Evolutionary conservation across 2,113 vertebrate genomes (phyloP).

Genomic region (Tychaedon coryphoeus): DNA sequence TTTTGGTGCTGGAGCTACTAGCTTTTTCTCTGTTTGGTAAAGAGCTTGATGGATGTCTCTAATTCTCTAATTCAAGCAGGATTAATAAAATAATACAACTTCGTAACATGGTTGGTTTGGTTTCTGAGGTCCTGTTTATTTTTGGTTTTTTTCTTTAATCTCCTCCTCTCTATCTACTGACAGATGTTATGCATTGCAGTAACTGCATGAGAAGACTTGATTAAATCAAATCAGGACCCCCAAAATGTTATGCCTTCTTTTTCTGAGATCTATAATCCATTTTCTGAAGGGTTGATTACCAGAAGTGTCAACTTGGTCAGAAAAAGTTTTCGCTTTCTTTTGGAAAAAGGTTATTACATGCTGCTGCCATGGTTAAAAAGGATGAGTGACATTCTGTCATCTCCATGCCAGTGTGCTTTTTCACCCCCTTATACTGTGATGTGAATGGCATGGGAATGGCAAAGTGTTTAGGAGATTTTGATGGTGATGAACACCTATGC

Average conservation of each 20-base stretch:
- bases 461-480: background rate
- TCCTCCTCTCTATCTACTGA: background rate
- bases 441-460: background rate
- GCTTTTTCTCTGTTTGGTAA: background rate
- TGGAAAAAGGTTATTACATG: background rate
- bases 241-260: background rate
- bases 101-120: background rate
- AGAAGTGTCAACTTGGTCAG: background rate
- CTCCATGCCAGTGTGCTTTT: background rate
- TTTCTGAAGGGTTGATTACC: background rate
- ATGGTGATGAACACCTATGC: background rate
- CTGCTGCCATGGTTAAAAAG: background rate
- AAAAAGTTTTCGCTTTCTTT: background rate
- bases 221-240: background rate
- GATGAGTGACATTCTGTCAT: background rate
- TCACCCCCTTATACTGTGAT: background rate
- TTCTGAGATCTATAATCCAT: background rate
- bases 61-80: background rate
- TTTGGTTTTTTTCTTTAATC: background rate
- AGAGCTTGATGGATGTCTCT: background rate
- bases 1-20: background rate
- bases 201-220: background rate
- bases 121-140: background rate
- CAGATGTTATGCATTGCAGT: background rate
- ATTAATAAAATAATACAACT: background rate